Conservation (phyloP, 1,140 invertebrate genomes). For the Cotesia glomerata region DNA sequence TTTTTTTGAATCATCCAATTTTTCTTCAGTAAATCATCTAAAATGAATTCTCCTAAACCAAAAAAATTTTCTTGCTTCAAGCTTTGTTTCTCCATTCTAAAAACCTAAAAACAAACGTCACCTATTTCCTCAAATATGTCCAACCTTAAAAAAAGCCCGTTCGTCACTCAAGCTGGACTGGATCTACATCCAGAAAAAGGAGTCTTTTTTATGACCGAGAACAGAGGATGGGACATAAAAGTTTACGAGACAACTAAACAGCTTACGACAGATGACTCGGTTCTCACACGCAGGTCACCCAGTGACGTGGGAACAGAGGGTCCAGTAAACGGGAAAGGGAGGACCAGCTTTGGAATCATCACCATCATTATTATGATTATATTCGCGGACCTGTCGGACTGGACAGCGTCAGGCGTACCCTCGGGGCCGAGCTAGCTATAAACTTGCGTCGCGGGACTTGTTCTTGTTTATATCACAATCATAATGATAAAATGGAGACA, state of each 20-base stretch:
- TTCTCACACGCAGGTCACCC: slow-evolving; percentile 1
- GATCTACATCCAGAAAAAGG: too few species aligned
- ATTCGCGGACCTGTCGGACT: slow-evolving; percentile 33
- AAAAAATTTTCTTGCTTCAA: too few species aligned
- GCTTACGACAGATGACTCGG: background rate
- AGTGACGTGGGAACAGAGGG: slow-evolving; percentile 12
- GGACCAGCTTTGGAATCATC: slow-evolving; percentile 12
- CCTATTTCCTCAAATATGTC: too few species aligned
- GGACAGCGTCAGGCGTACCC: slow-evolving; percentile 4
- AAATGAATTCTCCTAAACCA: too few species aligned
- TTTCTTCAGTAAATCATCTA: too few species aligned
- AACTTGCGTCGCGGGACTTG: slow-evolving; percentile 9
- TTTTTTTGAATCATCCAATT: too few species aligned
- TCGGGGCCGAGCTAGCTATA: background rate
- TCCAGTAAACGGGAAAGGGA: slow-evolving; percentile 3
- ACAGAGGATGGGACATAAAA: background rate
- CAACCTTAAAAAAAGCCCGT: too few species aligned
- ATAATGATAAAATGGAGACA: slow-evolving; percentile 3
- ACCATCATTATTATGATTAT: slow-evolving; percentile 15
- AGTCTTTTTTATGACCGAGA: too few species aligned
- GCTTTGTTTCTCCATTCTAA: too few species aligned
- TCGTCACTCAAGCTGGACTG: too few species aligned
- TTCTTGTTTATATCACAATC: background rate
- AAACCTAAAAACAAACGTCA: too few species aligned
- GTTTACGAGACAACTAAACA: background rate